Evolutionary conservation across 2,888 invertebrate genomes (phyloP), one percentile per base, ranked within the genome.

Genomic region (Erynnis tages): DNA sequence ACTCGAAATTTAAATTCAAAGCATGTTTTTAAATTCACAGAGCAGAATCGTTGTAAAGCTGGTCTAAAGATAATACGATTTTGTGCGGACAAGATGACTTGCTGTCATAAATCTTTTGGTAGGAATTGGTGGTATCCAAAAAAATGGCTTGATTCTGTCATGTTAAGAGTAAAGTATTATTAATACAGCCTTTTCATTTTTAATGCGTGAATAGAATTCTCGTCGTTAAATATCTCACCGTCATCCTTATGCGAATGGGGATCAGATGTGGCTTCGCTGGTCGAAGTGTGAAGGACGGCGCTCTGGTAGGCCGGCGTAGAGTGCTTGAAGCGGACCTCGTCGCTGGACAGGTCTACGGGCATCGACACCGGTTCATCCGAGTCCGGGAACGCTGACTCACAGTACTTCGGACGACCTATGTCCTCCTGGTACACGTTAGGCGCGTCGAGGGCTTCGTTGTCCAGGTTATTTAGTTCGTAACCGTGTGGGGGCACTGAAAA

Each of bases 261-360:
- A 55, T 88, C 86, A 10, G 76, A 72, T 7, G 76, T 66, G 7
- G 69, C 71, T 41, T 83, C 86, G 47, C 69, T 79, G 50, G 91
- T 91, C 2, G 63, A 78, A 44, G 89, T 88, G 55, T 90, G 91
- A 1, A 94, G 91, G 69, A 94, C 93, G 8, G 94, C 95, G 56
- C 94, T 94, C 69, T 94, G 94, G 71, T 95, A 95, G 27, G 92
- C 91, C 0, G 94, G 94, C 67, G 93, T 94, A 49, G 93, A 91
- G 71, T 95, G 92, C 66, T 93, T 94, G 77, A 94, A 94, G 55
- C 91, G 85, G 53, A 85, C 76, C 60, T 88, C 90, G 40, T 83
- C 85, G 29, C 82, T 82, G 35, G 78, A 79, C 34, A 83, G 63
- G 21, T 75, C 82, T 27, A 72, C 82, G 53, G 83, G 88, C 89